These are phyloP conservation scores for Entomobrya proxima DNA, from an alignment of 2,888 invertebrate genomes.

Conservation along the genomic window DNA sequence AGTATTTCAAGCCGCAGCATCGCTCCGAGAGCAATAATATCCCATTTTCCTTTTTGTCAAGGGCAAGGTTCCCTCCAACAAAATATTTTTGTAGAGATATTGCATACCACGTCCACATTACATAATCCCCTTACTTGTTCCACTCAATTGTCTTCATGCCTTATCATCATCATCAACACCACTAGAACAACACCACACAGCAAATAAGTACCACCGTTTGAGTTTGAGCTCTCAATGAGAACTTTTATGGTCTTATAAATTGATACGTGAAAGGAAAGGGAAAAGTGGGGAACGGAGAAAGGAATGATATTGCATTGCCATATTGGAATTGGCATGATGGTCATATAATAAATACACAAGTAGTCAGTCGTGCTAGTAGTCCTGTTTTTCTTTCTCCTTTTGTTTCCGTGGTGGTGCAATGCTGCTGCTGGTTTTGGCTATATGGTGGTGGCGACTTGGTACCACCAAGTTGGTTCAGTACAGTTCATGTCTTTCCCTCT, in stretches of 20 bases:
- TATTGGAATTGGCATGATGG: conserved; percentile 35
- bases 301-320: conserved; percentile 16
- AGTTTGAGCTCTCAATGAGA: neutral
- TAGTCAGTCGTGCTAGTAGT: no score
- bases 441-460: neutral
- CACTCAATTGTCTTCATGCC: neutral
- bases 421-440: neutral
- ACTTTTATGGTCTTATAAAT: conserved; percentile 26
- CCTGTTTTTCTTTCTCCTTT: neutral
- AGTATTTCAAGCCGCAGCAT: neutral
- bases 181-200: neutral
- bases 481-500: neutral
- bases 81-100: neutral
- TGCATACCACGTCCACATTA: neutral
- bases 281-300: neutral
- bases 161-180: conserved; percentile 1
- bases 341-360: conserved; percentile 25
- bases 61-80: conserved; percentile 5
- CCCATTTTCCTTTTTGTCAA: neutral
- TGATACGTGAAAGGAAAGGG: conserved; percentile 6
- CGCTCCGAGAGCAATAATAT: neutral
- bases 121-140: neutral
- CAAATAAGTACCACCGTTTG: neutral
- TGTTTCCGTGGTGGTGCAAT: neutral
- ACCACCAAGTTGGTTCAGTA: neutral